Percentiles rank a stretch among this genome's conserved stretches.
Conservation (phyloP, 2,888 invertebrate genomes). For the Thecocarcelia acutangulata region DNA sequence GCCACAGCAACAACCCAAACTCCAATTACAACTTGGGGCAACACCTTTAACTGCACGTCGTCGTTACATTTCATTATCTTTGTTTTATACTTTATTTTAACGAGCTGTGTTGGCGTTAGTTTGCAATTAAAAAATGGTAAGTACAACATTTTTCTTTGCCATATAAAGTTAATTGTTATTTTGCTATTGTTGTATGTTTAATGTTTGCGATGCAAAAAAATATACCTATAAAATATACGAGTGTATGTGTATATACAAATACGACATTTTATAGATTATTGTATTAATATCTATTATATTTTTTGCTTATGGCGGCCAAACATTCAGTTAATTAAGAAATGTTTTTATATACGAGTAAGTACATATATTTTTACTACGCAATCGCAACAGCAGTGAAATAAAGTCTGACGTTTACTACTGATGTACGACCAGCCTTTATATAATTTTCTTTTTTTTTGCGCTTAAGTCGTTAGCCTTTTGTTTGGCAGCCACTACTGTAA, state of each 20-base stretch:
- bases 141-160: conserved; percentile 58
- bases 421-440: no score
- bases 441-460: no score
- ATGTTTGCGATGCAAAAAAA: conserved; percentile 12
- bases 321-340: no score
- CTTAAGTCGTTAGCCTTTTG: no score
- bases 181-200: neutral
- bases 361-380: conserved; percentile 26
- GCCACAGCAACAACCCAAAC: conserved; percentile 23
- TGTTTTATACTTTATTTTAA: conserved; percentile 70
- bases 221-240: no score
- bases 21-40: conserved; percentile 37
- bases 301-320: no score
- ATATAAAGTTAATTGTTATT: conserved; percentile 19
- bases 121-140: conserved; percentile 73
- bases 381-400: neutral
- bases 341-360: neutral
- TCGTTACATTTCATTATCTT: conserved; percentile 67
- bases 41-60: conserved; percentile 60
- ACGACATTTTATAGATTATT: conserved; percentile 43
- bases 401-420: no score
- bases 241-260: no score
- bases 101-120: conserved; percentile 72
- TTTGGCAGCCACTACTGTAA: no score
- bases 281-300: conserved; percentile 36